Base-by-base conservation (phyloP, 2,888 invertebrate genomes). In the Drosophila colorata region DNA sequence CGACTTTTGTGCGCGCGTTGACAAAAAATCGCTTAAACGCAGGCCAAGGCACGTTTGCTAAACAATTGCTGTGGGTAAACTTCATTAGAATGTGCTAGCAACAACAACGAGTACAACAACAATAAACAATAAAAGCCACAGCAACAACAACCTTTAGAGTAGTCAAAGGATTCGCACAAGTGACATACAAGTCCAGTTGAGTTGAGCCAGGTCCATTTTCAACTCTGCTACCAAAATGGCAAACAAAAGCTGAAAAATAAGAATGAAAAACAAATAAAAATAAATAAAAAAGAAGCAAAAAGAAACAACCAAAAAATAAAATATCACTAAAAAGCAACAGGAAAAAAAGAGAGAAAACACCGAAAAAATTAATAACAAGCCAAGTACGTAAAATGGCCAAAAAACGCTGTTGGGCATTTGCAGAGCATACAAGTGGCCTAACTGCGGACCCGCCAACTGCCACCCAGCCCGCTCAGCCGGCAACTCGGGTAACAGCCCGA, bases 21-120 rank as follows among this genome's bases (percentile, higher is more conserved):
- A 81, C 82, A 83, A 84, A 83, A 82, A 88, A 85, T 80, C 87
- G 78, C 76, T 88, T 83, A 70, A 90, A 89, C 84, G 87, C 81
- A 82, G 85, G 88, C 84, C 87, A 90, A 90, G 89, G 90, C 90
- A 90, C 90, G 90, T 90, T 90, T 90, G 88, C 89, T 90, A 90
- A 90, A 90, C 90, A 90, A 90, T 87, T 83, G 90, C 89, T 87
- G 88, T 86, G 81, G 88, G 90, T 90, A 90, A 90, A 89, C 90
- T 90, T 90, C 90, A 90, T 90, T 90, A 90, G 89, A 85, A 85
- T 85, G 82, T 85, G 73, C 65, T 68, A 56, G 28, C 60, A 57
- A 63, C 72, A 84, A 70, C 77, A 74, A 48, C 20, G 20, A 0
- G 9, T 69, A 48, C 66, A 77, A 55, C 43, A 51, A 49, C 41